Base-by-base conservation (phyloP, 2,113 vertebrate genomes). In the Leptosomus discolor region DNA sequence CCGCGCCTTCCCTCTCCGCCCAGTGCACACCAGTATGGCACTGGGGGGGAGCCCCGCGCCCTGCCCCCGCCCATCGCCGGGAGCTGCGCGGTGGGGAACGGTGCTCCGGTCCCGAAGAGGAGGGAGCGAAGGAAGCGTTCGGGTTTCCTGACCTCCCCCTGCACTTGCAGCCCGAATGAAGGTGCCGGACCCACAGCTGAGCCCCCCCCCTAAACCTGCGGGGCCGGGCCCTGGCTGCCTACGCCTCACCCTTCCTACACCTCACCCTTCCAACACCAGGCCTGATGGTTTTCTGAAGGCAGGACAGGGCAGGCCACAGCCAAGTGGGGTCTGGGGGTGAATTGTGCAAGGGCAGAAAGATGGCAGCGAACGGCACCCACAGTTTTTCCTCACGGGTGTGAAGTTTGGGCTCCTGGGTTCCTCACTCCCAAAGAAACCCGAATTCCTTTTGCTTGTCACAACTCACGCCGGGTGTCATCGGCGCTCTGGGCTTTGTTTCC, bases 21-120 rank as follows among this genome's bases (percentile, higher is more conserved):
- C 32, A 8, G 27, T 2, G 12, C 20, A 9, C 23, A 11, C 56
- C 77, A 34, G 46, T 50, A 3, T 0, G 41, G 21, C 8, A 0
- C 34, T n/a, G 83, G n/a, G 37, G 5, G 22, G 32, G 11, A 8
- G 11, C 9, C 4, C 1, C 6, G 0, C 12, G 1, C 5, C 32
- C 37, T 9, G 0, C 18, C 19, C 4, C 16, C 2, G 3, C 29
- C 17, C 37, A 16, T 6, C 8, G 9, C 13, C 13, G 11, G 56
- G 27, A 5, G 10, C 22, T 24, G 0, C 3, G 46, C 5, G n/a
- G n/a, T n/a, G n/a, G 2, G 27, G 18, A 20, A 14, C 16, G 7
- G 15, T 3, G 34, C 6, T 51, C 5, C 45, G 23, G 5, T 11
- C 19, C 19, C 7, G 21, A 9, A 30, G 22, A 57, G 23, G 13